Evolutionary conservation across 2,888 invertebrate species (phyloP), one percentile per base, ranked within the genome.

Genomic region (Eristalinus aeneus): DNA sequence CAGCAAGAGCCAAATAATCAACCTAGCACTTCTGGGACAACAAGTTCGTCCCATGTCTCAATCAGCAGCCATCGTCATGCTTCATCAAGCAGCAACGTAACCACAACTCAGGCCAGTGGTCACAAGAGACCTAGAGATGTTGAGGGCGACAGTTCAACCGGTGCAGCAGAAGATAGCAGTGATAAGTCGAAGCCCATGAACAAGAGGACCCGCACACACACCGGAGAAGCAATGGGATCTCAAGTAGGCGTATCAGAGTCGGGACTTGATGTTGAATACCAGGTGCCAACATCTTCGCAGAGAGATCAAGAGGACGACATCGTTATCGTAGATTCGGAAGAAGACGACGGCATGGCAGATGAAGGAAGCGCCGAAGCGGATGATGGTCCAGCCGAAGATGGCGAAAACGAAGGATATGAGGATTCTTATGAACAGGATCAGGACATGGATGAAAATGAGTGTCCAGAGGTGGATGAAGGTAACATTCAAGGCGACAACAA

Each of bases 241-340:
- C 87, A 89, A 60, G 82, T 89, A 11, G 94, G 94, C 68, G 94
- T 95, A 88, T 94, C 94, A 77, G 94, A 95, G 87, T 95, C 95
- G 2, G 95, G 93, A 27, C 90, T 93, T 61, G 93, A 93, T 88
- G 96, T 96, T n/a, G 96, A 96, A 90, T 96, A 96, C 90, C 96
- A 97, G 93, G 97, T 97, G 78, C 97, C 97, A 8, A 97, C 97
- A 0, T 97, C 97, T 23, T 97, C 97, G 32, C 97, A 97, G 89
- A 94, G 97, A 80, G 97, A 97, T 91, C 97, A 97, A 90, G 96
- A 97, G 89, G 97, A 97, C 90, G 96, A 97, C 88, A 96, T 96
- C 56, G 95, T 96, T 60, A 95, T 96, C 4, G 96, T 96, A 0
- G 96, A 96, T 90, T 96, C 96, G 0, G 96, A 96, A 88, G 96